phyloP scores from a whole-genome alignment of 2,888 invertebrate species.

The Notodonta ziczac region DNA sequence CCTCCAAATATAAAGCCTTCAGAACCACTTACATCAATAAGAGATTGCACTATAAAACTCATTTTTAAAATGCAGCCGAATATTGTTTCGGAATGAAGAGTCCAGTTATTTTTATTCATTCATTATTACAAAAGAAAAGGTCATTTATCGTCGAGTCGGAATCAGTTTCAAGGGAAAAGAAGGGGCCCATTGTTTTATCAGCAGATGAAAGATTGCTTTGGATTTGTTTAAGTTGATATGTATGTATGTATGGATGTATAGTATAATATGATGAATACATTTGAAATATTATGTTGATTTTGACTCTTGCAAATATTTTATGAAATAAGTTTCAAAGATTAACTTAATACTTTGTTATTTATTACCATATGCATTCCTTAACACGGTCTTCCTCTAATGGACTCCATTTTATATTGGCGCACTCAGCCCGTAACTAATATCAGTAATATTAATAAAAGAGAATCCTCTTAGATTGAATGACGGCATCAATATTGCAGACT shows the following conservation, averaged over 20 bases:
- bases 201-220: slow-evolving; percentile 2
- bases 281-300: too few relatives aligned
- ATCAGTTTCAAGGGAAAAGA: neutral
- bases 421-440: slow-evolving; percentile 22
- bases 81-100: neutral
- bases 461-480: slow-evolving; percentile 26
- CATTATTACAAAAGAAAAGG: neutral
- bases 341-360: neutral
- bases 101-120: neutral
- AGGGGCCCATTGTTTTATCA: neutral
- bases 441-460: slow-evolving; percentile 15
- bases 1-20: slow-evolving; percentile 12
- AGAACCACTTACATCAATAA: slow-evolving; percentile 11
- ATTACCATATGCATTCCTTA: too few relatives aligned
- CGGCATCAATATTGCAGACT: slow-evolving; percentile 28
- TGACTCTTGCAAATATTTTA: too few relatives aligned
- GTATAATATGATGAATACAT: neutral
- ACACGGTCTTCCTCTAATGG: slow-evolving; percentile 3
- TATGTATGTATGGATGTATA: neutral
- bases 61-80: neutral
- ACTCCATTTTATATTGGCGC: slow-evolving; percentile 25
- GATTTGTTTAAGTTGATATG: neutral
- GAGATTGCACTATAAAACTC: neutral
- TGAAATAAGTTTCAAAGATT: too few relatives aligned
- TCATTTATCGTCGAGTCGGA: neutral